Percentiles rank a stretch among this genome's conserved stretches.
Conservation (phyloP, 2,797 vertebrate species). For the Acestrorhynchus altus region DNA sequence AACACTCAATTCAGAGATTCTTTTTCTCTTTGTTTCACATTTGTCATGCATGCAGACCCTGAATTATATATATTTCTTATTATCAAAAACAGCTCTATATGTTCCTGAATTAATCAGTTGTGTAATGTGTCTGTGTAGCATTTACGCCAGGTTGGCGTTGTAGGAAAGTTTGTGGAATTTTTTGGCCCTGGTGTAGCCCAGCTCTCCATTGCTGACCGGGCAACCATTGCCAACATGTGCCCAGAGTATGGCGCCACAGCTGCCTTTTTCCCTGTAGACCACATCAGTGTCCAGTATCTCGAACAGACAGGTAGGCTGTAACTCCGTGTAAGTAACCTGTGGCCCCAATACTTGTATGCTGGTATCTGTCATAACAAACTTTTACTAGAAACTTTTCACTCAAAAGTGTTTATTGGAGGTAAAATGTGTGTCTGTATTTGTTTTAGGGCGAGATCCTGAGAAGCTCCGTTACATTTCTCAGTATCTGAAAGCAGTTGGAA, state of each 20-base stretch:
- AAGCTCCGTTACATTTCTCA: constrained; percentile 81
- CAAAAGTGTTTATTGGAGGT: neutral
- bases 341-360: neutral
- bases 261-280: constrained; percentile 94
- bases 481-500: constrained; percentile 88
- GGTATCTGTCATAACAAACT: neutral
- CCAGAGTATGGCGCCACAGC: constrained; percentile 97
- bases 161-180: constrained; percentile 98
- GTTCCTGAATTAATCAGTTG: neutral
- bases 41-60: neutral
- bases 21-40: neutral
- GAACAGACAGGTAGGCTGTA: constrained; percentile 86
- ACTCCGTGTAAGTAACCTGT: neutral
- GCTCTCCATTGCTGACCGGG: constrained; percentile 94
- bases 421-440: constrained; percentile 15
- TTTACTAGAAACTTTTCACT: neutral
- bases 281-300: constrained; percentile 90
- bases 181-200: constrained; percentile 93
- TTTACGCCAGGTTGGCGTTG: constrained; percentile 91
- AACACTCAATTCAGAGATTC: neutral
- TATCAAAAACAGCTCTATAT: neutral
- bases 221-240: constrained; percentile 99
- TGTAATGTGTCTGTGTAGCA: constrained; percentile 65
- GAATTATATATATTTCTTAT: neutral
- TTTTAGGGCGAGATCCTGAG: constrained; percentile 86